Conservation (phyloP, 2,113 vertebrate genomes). For the Pseudonaja textilis region DNA sequence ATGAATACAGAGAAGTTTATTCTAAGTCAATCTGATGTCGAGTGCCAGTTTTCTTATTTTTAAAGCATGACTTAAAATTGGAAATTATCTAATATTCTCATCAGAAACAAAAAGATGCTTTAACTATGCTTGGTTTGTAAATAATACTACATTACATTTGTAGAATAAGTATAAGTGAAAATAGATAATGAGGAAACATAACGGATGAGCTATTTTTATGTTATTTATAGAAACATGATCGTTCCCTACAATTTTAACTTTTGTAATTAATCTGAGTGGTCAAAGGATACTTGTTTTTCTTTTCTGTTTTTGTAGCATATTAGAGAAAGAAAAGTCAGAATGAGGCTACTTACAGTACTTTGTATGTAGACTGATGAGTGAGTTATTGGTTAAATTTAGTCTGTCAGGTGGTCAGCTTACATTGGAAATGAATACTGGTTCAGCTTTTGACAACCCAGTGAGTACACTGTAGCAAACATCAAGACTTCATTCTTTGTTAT, state of each 20-base stretch:
- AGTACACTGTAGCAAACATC: not conserved
- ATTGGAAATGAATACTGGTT: not conserved
- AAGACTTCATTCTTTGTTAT: rapidly evolving
- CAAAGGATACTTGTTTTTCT: not conserved
- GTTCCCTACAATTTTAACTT: not conserved
- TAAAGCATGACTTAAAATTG: not conserved
- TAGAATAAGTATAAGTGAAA: not conserved
- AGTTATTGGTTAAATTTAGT: not conserved
- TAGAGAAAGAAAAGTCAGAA: not conserved
- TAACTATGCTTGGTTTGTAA: not conserved
- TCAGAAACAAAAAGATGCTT: not conserved
- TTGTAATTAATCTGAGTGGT: not conserved
- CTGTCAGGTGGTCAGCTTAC: not conserved
- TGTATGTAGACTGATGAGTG: not conserved
- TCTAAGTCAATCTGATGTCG: not conserved
- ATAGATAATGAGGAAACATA: not conserved
- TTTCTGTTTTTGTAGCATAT: not conserved
- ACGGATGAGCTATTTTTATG: not conserved
- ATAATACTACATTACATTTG: not conserved
- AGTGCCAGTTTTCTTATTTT: not conserved
- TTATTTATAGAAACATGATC: not conserved
- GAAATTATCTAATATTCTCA: not conserved
- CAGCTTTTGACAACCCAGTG: not conserved
- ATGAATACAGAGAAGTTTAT: not conserved
- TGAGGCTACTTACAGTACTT: not conserved